Conservation (phyloP, 2,113 vertebrate genomes). For the Columba livia region DNA sequence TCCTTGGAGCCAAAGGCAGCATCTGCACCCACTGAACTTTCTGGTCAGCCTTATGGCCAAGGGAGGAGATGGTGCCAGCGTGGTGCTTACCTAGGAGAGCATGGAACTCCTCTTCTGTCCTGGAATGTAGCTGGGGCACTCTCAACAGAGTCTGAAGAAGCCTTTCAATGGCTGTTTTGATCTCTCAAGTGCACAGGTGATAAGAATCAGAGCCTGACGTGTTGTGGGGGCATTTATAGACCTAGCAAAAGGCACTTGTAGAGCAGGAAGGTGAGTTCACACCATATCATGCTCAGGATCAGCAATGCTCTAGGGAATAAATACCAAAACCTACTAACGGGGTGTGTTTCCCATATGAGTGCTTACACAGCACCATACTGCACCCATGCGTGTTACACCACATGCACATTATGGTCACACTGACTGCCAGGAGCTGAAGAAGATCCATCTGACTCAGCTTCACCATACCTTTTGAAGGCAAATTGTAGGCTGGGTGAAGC, state of each 20-base stretch:
- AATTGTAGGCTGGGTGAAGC: not conserved
- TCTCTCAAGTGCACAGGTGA: constrained; percentile 21
- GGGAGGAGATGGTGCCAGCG: not conserved
- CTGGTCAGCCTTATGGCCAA: not conserved
- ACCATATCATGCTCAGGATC: not conserved
- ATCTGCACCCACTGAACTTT: fast-evolving
- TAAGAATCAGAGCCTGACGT: not conserved
- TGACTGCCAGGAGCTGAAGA: not conserved
- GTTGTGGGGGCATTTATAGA: not conserved
- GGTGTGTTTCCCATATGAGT: not conserved
- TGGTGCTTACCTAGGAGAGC: not conserved
- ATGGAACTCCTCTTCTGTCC: not conserved
- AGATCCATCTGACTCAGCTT: not conserved
- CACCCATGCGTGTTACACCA: fast-evolving
- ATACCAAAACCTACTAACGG: not conserved
- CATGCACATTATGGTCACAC: fast-evolving
- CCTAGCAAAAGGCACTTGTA: not conserved
- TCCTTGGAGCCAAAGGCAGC: not conserved
- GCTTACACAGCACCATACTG: not conserved
- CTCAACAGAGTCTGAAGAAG: not conserved
- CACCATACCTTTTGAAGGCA: not conserved
- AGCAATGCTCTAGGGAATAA: not conserved
- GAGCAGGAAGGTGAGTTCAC: not conserved
- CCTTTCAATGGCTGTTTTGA: not conserved
- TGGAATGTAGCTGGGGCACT: not conserved